Evolutionary conservation across 2,888 invertebrate species (phyloP), one percentile per base, ranked within the genome.

Genomic region (Drosophila anomelani): DNA sequence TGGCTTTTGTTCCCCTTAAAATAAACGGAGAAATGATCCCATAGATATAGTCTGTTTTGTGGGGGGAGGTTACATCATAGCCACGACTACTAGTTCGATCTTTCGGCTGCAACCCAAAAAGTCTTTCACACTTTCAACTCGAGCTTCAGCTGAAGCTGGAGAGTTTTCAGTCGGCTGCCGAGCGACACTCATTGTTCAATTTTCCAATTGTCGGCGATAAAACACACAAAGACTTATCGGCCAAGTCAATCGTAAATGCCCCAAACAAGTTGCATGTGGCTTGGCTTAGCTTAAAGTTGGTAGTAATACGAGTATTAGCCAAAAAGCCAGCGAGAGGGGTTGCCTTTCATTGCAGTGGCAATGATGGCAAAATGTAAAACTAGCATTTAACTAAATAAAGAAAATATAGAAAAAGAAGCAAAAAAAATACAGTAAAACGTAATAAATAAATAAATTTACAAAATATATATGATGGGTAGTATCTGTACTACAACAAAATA

Each of bases 181-280:
- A 56, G 69, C 66, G 57, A 63, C 59, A 71, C 89, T 75, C 89
- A 89, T 88, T 89, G 84, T 89, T 84, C 66, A 82, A 79, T 75
- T 75, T 84, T 89, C 74, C 88, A 84, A 88, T 84, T 84, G 84
- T 79, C 74, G 85, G 46, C 87, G 68, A 84, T 88, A 72, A 88
- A 83, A 67, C 71, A 70, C 51, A 70, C 67, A 54, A 53, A 41
- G 47, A 66, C 66, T 58, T 75, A 75, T 75, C 77, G 74, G 69
- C 44, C 68, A 60, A 69, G 63, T 85, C 81, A 74, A 82, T 89
- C 89, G 89, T 38, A 64, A 67, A 57, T 62, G 79, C 68, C 62
- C 38, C 76, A 81, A 81, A 88, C 81, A 75, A 85, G 81, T 88
- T 81, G 84, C 84, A 78, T 86, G 78, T 44, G 47, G 9, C 56